Conservation (phyloP, 2,797 vertebrate genomes). For the Heteromormyrus szaboi region DNA sequence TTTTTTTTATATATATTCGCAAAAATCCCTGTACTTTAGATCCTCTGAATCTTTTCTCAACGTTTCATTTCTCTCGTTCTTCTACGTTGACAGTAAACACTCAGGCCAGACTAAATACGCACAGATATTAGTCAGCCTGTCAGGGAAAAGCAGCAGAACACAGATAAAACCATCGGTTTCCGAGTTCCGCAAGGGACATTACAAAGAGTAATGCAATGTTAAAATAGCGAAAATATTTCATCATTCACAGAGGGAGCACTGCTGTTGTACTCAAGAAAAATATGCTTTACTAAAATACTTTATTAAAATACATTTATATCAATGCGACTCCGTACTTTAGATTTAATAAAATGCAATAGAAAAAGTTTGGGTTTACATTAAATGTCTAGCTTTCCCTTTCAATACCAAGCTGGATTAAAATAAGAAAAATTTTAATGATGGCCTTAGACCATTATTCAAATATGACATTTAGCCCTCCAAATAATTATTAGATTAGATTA, state of each 20-base stretch:
- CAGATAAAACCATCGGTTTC: neutral
- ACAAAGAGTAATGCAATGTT: neutral
- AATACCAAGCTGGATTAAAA: neutral
- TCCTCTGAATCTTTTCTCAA: neutral
- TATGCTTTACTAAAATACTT: neutral
- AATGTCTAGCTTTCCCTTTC: neutral
- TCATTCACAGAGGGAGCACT: neutral
- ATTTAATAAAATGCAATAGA: neutral
- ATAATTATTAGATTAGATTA: neutral
- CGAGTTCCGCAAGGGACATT: neutral
- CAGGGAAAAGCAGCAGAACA: constrained; percentile 5
- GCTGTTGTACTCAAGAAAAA: neutral
- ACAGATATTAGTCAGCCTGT: neutral
- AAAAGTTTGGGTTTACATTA: neutral
- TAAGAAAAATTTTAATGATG: neutral
- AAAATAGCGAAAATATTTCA: neutral
- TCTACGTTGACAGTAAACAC: constrained; percentile 19
- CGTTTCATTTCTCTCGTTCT: neutral
- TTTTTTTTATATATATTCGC: neutral
- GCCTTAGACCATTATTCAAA: neutral
- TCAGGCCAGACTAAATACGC: neutral
- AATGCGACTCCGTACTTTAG: neutral
- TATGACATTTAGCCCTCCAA: neutral
- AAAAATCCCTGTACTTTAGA: neutral
- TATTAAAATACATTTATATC: neutral